Evolutionary conservation across 2,888 invertebrate genomes (phyloP), one percentile per base, ranked within the genome.

Genomic region (Melieria crassipennis): DNA sequence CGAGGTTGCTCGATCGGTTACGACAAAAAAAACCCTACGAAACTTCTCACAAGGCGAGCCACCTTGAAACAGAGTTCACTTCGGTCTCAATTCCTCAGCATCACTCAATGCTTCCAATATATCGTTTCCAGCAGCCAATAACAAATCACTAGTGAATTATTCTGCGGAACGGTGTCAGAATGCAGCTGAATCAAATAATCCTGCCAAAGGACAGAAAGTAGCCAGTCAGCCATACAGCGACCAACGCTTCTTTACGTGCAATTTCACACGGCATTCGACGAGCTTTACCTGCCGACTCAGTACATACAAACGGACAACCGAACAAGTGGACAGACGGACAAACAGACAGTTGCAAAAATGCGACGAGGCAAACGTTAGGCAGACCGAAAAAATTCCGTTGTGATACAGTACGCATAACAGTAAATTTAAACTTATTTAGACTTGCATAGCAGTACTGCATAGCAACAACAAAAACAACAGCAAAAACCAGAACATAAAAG

Each of bases 171-270:
- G 30, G 2, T 30, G 30, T 2, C 30, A 30, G 30, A 30, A 30
- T 30, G 30, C 30, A 30, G 2, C 30, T 30, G 30, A 30, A 30
- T 30, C 30, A 30, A 30, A 30, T 30, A 30, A 30, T 30, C 30
- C 30, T 30, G 30, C 30, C 30, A 52, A n/a, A n/a, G 11, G 46
- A 10, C 7, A 7, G 46, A 9, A 10, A 65, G 65, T 43, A 56
- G 7, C 30, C 30, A 30, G 16, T 5, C 45, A 45, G 50, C 56
- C 50, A 67, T 50, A 42, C 45, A 52, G 60, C 67, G 50, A 61
- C 76, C 75, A 75, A 71, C 74, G 75, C 76, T 76, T 76, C 65
- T 75, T 79, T 76, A 76, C 76, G 74, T 76, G 76, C 77, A 78
- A 78, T 78, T 79, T 77, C 76, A 76, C 76, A 75, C 70, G 73